A percentile compares a stretch with the other conserved stretches of the same genome.
Conservation (phyloP, 2,888 invertebrate genomes). For the Drosophila borealis region DNA sequence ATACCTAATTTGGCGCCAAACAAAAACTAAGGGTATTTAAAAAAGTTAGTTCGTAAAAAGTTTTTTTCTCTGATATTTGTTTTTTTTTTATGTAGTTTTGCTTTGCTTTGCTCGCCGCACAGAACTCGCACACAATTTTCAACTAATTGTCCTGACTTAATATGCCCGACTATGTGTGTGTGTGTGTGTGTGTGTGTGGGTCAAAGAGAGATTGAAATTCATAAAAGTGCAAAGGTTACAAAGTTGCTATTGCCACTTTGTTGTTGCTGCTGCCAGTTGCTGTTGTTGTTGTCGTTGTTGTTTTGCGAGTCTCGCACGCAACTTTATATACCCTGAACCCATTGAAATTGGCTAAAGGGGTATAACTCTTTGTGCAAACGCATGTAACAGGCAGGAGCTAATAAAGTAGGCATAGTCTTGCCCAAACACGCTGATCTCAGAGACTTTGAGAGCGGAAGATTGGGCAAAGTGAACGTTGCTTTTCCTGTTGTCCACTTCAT, state of each 20-base stretch:
- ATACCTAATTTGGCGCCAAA: not conserved
- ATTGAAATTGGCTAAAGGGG: no score
- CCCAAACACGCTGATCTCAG: no score
- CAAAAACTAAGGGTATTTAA: not conserved
- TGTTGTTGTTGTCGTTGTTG: slow-evolving; percentile 1
- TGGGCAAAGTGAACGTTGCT: no score
- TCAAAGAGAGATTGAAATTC: slow-evolving; percentile 65
- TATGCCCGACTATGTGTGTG: slow-evolving; percentile 10
- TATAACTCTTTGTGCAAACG: no score
- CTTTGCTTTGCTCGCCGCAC: slow-evolving; percentile 9
- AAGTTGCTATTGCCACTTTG: slow-evolving; percentile 56
- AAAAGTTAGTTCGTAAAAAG: slow-evolving; percentile 6
- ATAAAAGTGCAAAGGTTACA: slow-evolving; percentile 74
- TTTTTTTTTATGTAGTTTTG: slow-evolving; percentile 16
- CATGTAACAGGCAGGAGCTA: no score
- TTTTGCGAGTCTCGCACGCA: slow-evolving; percentile 40
- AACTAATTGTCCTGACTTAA: slow-evolving; percentile 44
- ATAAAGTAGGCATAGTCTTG: no score
- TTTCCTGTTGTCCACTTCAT: no score
- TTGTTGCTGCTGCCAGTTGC: slow-evolving; percentile 5
- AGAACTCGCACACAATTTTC: slow-evolving; percentile 22
- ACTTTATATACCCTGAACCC: slow-evolving; percentile 24
- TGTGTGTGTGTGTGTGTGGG: slow-evolving; percentile 27
- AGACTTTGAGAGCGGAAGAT: no score
- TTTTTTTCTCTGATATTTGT: not conserved